phyloP scores from a whole-genome alignment of 2,888 invertebrate genomes.

The Ennomos fuscantarius region DNA sequence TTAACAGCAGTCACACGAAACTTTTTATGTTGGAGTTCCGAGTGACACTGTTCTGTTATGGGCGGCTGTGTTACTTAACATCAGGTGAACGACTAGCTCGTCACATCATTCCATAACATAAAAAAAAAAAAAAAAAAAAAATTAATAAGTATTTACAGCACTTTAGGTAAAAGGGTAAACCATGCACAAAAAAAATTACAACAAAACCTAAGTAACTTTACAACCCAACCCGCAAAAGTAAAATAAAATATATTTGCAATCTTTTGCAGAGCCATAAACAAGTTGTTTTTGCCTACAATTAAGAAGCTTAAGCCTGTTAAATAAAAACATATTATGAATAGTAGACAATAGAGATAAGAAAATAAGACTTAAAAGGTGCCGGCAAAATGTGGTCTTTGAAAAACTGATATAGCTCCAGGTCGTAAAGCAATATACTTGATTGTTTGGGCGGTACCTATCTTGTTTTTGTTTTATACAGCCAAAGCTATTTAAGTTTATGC shows the following conservation, averaged over 20 bases:
- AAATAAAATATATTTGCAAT: conserved; percentile 39
- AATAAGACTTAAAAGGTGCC: conserved; percentile 53
- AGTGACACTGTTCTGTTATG: too few species aligned
- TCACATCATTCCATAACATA: too few species aligned
- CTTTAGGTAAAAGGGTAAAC: not conserved
- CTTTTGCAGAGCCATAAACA: conserved; percentile 36
- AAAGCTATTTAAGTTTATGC: conserved; percentile 29
- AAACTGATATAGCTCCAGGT: conserved; percentile 28
- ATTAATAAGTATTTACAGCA: not conserved
- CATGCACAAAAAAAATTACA: conserved; percentile 20
- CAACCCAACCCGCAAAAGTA: conserved; percentile 32
- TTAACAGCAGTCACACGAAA: too few species aligned
- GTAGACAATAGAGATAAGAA: conserved; percentile 44
- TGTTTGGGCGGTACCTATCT: conserved; percentile 24
- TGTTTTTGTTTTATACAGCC: conserved; percentile 29
- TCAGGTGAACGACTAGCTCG: too few species aligned
- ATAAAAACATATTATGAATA: conserved; percentile 44
- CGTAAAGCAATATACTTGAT: conserved; percentile 30
- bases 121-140: too few species aligned
- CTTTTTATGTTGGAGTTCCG: too few species aligned
- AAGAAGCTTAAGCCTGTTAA: conserved; percentile 41
- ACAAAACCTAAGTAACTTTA: conserved; percentile 39
- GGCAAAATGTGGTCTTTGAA: conserved; percentile 43
- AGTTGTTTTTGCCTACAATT: conserved; percentile 37
- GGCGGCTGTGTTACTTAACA: too few species aligned